Evolutionary conservation across 2,797 vertebrate genomes (phyloP).

Genomic region (Kryptopterus vitreolus): DNA sequence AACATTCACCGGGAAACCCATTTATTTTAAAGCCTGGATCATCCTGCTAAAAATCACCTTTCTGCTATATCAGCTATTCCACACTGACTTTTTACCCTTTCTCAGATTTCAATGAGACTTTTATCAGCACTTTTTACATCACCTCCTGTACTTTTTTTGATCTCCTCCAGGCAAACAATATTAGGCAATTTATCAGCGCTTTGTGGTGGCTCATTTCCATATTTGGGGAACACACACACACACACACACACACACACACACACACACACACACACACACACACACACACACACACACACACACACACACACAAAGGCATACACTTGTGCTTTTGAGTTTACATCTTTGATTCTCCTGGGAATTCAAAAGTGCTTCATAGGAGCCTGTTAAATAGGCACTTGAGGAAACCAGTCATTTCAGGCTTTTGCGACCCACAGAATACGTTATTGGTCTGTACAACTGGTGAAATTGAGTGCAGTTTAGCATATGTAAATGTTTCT

Average conservation of each 20-base stretch:
- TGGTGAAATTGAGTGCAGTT: slow-evolving; percentile 19
- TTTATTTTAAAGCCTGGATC: slow-evolving; percentile 15
- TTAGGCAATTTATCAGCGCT: background rate
- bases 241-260: background rate
- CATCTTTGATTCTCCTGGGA: background rate
- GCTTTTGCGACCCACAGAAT: background rate
- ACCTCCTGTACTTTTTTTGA: slow-evolving; percentile 12
- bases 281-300: background rate
- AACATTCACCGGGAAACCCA: slow-evolving; percentile 7
- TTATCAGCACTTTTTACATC: slow-evolving; percentile 26
- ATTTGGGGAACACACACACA: background rate
- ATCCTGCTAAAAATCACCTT: slow-evolving; percentile 9
- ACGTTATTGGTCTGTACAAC: background rate
- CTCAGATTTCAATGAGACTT: slow-evolving; percentile 10
- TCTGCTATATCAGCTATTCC: slow-evolving; percentile 14
- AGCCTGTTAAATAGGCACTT: slow-evolving; percentile 28
- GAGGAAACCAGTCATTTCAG: slow-evolving; percentile 17
- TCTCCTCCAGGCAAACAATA: slow-evolving; percentile 11
- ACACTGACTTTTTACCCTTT: slow-evolving; percentile 19
- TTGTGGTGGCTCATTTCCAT: slow-evolving; percentile 12
- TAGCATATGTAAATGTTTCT: slow-evolving; percentile 26
- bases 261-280: background rate
- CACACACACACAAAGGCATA: too few species aligned
- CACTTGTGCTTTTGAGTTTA: slow-evolving; percentile 12
- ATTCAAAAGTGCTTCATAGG: slow-evolving; percentile 18